phyloP scores from a whole-genome alignment of 1,140 invertebrate genomes.

The Drosophila parabipectinata region DNA sequence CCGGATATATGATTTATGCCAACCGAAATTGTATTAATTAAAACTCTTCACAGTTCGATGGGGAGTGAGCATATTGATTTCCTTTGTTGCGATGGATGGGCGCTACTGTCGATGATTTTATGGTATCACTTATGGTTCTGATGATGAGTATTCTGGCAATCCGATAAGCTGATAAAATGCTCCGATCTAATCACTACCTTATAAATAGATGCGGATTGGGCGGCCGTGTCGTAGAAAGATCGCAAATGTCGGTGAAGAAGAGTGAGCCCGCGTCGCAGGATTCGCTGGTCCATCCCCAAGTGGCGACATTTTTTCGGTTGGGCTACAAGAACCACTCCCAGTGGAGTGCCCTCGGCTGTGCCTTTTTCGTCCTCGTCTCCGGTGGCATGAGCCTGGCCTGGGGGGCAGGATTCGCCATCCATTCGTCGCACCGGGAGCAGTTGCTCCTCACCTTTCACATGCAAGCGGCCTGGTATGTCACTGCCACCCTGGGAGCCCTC shows the following conservation, averaged over 20 bases:
- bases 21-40: slow-evolving; percentile 38
- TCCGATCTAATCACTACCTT: background rate
- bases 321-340: slow-evolving; percentile 63
- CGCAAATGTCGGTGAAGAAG: slow-evolving; percentile 57
- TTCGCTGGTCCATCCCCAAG: slow-evolving; percentile 23
- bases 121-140: slow-evolving; percentile 16
- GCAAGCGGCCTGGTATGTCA: slow-evolving; percentile 62
- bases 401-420: slow-evolving; percentile 59
- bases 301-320: slow-evolving; percentile 40
- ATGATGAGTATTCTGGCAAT: slow-evolving; percentile 10
- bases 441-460: slow-evolving; percentile 49
- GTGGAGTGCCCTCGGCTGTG: slow-evolving; percentile 64
- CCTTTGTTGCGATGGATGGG: slow-evolving; percentile 22
- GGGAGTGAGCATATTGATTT: slow-evolving; percentile 50
- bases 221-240: slow-evolving; percentile 33
- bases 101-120: slow-evolving; percentile 48
- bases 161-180: slow-evolving; percentile 45
- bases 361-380: slow-evolving; percentile 63
- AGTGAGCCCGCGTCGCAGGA: slow-evolving; percentile 29
- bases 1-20: slow-evolving; percentile 39
- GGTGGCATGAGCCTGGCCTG: slow-evolving; percentile 78
- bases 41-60: slow-evolving; percentile 21
- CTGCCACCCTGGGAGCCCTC: slow-evolving; percentile 60
- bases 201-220: slow-evolving; percentile 39
- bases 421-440: slow-evolving; percentile 44